These are phyloP conservation scores for Nyctibius grandis DNA, from an alignment of 2,797 vertebrate genomes.

Conservation along the genomic window DNA sequence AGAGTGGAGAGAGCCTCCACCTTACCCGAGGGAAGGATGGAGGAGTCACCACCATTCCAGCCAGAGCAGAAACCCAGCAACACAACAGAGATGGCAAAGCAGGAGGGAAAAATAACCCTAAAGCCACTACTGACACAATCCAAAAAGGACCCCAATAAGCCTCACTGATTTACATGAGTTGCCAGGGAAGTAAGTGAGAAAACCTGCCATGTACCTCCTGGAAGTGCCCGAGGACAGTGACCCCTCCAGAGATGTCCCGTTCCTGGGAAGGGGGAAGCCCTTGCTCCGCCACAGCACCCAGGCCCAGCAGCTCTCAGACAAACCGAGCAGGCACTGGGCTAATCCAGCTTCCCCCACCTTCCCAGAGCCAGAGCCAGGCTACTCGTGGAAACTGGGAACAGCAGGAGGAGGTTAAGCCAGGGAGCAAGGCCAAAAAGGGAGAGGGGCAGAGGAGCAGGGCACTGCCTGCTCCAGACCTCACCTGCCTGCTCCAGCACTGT, in stretches of 20 bases:
- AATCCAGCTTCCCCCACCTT: neutral
- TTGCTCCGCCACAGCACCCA: neutral
- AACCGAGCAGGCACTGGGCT: fast-evolving
- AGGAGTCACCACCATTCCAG: neutral
- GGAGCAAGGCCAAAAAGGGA: neutral
- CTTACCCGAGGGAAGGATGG: neutral
- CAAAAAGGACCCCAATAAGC: neutral
- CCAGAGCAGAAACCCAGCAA: neutral
- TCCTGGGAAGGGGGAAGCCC: neutral
- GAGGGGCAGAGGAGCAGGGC: neutral
- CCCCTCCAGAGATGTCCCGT: neutral
- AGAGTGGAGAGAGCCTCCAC: fast-evolving
- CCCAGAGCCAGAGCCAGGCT: neutral
- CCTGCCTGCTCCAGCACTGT: neutral
- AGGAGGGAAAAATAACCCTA: neutral
- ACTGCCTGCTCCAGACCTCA: neutral
- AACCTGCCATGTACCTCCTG: neutral
- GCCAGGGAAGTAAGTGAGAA: neutral
- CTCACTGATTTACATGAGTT: neutral
- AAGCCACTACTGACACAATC: neutral
- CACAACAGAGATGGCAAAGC: neutral
- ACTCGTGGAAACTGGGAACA: neutral
- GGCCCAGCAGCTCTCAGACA: neutral
- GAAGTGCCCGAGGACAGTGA: neutral
- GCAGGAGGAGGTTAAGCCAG: neutral